Conservation (phyloP, 2,113 vertebrate species). For the Brachyhypopomus occidentalis region DNA sequence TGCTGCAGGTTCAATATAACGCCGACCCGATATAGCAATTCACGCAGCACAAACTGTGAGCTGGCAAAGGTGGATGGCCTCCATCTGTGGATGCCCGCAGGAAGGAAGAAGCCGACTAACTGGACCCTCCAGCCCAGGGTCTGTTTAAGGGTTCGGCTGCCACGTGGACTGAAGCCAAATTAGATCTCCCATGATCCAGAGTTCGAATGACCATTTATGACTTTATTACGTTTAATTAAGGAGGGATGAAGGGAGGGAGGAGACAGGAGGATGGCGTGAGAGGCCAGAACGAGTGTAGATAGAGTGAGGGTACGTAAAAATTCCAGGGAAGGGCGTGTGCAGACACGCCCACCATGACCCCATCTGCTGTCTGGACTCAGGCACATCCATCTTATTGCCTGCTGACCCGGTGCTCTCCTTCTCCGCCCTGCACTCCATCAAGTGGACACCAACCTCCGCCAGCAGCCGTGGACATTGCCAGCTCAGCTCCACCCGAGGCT, state of each 20-base stretch:
- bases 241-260: neutral
- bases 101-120: slow-evolving; percentile 13
- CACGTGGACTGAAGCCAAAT: neutral
- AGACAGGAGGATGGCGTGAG: neutral
- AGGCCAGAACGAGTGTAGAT: neutral
- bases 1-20: too few species aligned
- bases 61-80: neutral
- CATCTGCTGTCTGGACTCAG: slow-evolving; percentile 57
- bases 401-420: slow-evolving; percentile 56
- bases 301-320: too few species aligned
- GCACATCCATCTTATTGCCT: slow-evolving; percentile 61
- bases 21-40: neutral
- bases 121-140: neutral
- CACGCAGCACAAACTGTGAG: neutral
- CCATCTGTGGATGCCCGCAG: slow-evolving; percentile 22
- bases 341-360: slow-evolving; percentile 31
- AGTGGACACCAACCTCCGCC: slow-evolving; percentile 43
- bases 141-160: neutral
- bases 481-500: slow-evolving; percentile 8
- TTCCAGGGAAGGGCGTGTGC: neutral
- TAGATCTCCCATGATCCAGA: too few species aligned
- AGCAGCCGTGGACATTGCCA: slow-evolving; percentile 4
- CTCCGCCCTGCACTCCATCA: slow-evolving; percentile 42
- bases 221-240: neutral
- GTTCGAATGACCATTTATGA: too few species aligned